Evolutionary conservation across 2,797 vertebrate species (phyloP).

Genomic region (Amazonetta brasiliensis): DNA sequence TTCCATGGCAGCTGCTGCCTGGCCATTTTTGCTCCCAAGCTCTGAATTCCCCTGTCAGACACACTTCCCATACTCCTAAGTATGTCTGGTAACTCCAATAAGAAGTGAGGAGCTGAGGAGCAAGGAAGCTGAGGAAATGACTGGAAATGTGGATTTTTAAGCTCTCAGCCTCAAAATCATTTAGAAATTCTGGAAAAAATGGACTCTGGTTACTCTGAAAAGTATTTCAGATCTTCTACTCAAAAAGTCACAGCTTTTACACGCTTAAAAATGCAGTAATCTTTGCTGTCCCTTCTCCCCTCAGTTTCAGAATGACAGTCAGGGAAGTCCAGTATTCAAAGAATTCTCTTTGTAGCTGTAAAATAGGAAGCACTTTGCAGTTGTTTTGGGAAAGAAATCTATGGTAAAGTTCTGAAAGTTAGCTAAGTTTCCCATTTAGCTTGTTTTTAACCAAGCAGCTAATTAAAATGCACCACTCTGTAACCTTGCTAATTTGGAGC

Average conservation of each 20-base stretch:
- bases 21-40: neutral
- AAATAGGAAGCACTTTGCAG: conserved; percentile 51
- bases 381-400: conserved; percentile 56
- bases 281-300: neutral
- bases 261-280: neutral
- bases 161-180: neutral
- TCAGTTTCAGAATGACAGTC: neutral
- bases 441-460: conserved; percentile 7
- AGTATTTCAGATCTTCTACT: neutral
- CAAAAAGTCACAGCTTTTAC: neutral
- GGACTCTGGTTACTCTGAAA: neutral
- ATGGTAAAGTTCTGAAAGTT: conserved; percentile 47
- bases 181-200: neutral
- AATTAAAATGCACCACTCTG: neutral
- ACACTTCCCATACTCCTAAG: neutral
- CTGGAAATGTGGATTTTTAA: neutral
- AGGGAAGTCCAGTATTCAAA: neutral
- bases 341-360: neutral
- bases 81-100: neutral
- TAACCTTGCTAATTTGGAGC: neutral
- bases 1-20: neutral
- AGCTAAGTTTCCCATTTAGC: neutral
- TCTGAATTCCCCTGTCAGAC: neutral
- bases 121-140: neutral
- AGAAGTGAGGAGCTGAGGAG: neutral